Conservation (phyloP, 2,888 invertebrate species). For the Teleiodes luculella region DNA sequence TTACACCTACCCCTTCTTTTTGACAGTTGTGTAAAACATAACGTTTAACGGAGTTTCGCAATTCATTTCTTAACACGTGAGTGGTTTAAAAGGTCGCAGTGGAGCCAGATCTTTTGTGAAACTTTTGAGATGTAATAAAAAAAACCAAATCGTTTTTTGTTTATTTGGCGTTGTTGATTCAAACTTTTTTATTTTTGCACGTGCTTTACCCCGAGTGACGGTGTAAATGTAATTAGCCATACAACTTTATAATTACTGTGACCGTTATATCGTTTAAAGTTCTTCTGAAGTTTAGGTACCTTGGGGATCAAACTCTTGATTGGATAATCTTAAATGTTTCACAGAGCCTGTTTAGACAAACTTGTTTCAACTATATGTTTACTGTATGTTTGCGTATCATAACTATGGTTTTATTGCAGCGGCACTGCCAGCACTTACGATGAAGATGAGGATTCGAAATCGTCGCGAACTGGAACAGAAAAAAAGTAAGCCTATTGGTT, state of each 20-base stretch:
- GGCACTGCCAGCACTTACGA: slow-evolving; percentile 80
- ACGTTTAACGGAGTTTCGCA: no score
- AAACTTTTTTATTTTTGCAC: not conserved
- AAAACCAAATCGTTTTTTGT: no score
- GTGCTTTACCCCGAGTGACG: not conserved
- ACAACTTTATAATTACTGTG: slow-evolving; percentile 3
- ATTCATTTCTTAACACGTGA: no score
- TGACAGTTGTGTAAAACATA: no score
- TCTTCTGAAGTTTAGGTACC: not conserved
- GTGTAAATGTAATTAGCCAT: slow-evolving; percentile 5
- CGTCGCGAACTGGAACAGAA: slow-evolving; percentile 76
- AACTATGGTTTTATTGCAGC: slow-evolving; percentile 31
- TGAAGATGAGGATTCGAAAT: slow-evolving; percentile 84
- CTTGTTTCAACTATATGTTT: not conserved
- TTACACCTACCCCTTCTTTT: no score
- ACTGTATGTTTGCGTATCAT: not conserved
- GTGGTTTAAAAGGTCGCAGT: no score
- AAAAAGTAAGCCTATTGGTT: slow-evolving; percentile 48
- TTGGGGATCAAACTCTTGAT: not conserved
- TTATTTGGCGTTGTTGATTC: no score
- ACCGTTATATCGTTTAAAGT: no score
- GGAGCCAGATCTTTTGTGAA: no score
- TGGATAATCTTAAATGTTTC: not conserved
- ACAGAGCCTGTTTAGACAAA: no score
- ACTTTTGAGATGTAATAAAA: no score